These are phyloP conservation scores for Tortricodes alternella DNA, from an alignment of 2,888 invertebrate genomes.

Conservation along the genomic window DNA sequence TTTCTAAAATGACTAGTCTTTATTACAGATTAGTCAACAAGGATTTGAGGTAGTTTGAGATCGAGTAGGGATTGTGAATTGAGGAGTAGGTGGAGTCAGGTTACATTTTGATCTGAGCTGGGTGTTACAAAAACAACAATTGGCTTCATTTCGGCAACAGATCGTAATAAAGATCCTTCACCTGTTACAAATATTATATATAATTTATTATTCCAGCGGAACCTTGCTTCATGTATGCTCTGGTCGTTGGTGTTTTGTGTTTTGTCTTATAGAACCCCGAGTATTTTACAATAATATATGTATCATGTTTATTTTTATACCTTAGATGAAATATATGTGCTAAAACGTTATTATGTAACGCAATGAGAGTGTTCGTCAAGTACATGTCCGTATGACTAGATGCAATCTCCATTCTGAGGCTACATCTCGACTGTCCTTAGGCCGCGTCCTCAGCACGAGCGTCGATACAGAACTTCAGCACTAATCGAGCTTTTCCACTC, in stretches of 20 bases:
- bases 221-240: slow-evolving; percentile 69
- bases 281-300: slow-evolving; percentile 51
- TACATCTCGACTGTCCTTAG: slow-evolving; percentile 62
- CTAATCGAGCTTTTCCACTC: not conserved
- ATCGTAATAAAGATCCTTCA: slow-evolving; percentile 69
- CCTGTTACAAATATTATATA: slow-evolving; percentile 50
- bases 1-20: slow-evolving; percentile 77
- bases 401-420: slow-evolving; percentile 68
- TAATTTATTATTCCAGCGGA: slow-evolving; percentile 58
- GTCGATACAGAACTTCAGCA: slow-evolving; percentile 61
- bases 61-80: slow-evolving; percentile 29
- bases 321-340: slow-evolving; percentile 73
- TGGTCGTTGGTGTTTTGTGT: slow-evolving; percentile 63
- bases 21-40: slow-evolving; percentile 47
- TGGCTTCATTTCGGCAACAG: slow-evolving; percentile 82
- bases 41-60: slow-evolving; percentile 32
- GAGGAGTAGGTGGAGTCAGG: slow-evolving; percentile 49
- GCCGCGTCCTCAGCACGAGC: slow-evolving; percentile 68
- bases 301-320: slow-evolving; percentile 64
- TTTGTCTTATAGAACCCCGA: slow-evolving; percentile 62
- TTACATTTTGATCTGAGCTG: slow-evolving; percentile 76
- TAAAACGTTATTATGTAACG: slow-evolving; percentile 82
- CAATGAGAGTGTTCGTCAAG: slow-evolving; percentile 75
- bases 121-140: slow-evolving; percentile 70
- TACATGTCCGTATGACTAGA: slow-evolving; percentile 69